Base-by-base conservation (phyloP, 2,797 vertebrate genomes). In the Chrysocyon brachyurus region DNA sequence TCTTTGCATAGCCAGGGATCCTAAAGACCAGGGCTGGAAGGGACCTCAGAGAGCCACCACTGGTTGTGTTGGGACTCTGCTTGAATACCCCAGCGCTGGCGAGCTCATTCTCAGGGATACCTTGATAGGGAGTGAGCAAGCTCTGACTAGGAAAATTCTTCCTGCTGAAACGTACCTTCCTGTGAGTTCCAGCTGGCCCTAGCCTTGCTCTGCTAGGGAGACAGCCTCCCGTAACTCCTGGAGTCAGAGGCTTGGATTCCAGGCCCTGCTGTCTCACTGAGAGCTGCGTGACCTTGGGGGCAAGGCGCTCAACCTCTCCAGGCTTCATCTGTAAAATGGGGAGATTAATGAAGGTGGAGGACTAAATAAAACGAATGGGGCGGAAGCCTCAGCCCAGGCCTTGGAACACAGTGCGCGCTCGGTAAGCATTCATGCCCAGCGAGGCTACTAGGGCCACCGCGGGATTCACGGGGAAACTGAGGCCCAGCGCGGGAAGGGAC, bases 401-500 rank as follows among this genome's bases (percentile, higher is more conserved):
- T 70, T 26, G 87, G 75, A 57, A 28, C 24, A 3, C 57, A 57
- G 40, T 7, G 22, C 63, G 17, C 15, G 3, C 63, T 46, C 40
- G 12, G 24, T 21, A 91, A 59, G 26, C 12, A 17, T 19, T 40
- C 36, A 36, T n/a, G 63, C 10, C 88, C 33, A 19, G 36, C 2
- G 8, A 22, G 9, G 56, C 63, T 9, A 26, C 52, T 2, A 2
- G 15, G 61, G 11, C 31, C 87, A 57, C 57, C 54, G 0, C 2
- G 28, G 7, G 26, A 49, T 1, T 11, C 57, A 84, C 3, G 22
- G 96, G 87, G 92, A 97, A 89, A 96, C 88, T 16, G 93, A 97
- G 96, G 88, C 91, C 31, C 2, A 2, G 9, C 10, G n/a, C 2
- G 21, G 15, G 15, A 31, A 14, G 86, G 28, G 31, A 17, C 57